Conservation (phyloP, 2,797 vertebrate species). For the Lepilemur ruficaudatus region DNA sequence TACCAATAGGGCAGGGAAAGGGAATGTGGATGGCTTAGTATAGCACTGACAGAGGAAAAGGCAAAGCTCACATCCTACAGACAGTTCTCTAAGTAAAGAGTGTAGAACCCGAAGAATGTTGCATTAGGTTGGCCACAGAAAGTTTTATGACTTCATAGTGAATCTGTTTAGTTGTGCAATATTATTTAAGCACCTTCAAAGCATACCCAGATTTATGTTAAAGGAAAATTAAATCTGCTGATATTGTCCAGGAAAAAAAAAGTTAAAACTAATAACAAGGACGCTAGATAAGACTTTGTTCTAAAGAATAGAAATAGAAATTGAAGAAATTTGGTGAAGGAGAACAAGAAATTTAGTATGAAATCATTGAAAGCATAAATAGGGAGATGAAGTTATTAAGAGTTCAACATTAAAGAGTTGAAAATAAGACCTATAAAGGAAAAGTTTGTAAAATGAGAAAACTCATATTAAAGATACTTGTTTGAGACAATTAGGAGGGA, state of each 20-base stretch:
- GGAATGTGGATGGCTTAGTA: not conserved
- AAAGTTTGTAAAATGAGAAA: not conserved
- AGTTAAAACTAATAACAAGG: not conserved
- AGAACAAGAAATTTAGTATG: not conserved
- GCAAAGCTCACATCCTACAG: not conserved
- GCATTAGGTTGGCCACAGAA: not conserved
- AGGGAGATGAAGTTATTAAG: not conserved
- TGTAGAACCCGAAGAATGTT: not conserved
- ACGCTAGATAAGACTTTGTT: not conserved
- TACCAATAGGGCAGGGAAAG: not conserved
- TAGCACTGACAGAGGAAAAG: not conserved
- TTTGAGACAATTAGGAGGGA: not conserved
- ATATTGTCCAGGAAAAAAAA: not conserved
- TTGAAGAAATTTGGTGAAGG: not conserved
- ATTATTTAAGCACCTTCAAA: not conserved
- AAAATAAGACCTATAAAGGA: not conserved
- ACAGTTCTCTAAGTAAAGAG: not conserved
- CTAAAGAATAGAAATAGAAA: not conserved
- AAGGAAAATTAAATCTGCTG: not conserved
- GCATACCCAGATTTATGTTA: not conserved
- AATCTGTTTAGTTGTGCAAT: not conserved
- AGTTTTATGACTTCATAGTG: not conserved
- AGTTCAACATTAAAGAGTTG: not conserved
- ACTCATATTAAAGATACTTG: not conserved
- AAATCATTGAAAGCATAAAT: not conserved